These are phyloP conservation scores for Heterohyrax brucei DNA, from an alignment of 2,797 vertebrate species.

Conservation along the genomic window DNA sequence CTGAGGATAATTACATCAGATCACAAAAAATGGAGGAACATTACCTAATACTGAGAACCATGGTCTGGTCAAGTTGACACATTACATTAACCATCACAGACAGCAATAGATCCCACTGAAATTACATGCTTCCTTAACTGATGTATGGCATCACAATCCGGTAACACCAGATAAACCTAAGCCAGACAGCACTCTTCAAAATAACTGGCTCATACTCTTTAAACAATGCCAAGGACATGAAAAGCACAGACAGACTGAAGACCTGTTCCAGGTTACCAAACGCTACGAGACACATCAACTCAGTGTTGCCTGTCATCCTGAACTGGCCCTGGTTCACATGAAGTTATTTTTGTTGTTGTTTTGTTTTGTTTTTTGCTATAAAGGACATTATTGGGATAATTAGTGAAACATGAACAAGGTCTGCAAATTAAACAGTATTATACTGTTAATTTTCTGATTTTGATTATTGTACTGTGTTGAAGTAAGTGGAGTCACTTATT, in stretches of 20 bases:
- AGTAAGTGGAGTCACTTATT: neutral
- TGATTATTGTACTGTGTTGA: neutral
- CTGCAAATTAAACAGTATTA: neutral
- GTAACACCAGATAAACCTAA: neutral
- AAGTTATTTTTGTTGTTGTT: neutral
- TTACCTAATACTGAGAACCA: too few species aligned
- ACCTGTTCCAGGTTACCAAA: neutral
- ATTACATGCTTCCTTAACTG: neutral
- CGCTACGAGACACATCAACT: neutral
- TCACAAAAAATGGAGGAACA: too few species aligned
- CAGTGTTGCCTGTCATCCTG: neutral
- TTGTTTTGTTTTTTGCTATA: neutral
- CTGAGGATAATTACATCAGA: too few species aligned
- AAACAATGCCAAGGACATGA: neutral
- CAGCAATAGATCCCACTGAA: neutral
- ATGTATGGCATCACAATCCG: neutral
- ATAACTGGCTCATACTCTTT: neutral
- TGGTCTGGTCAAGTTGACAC: too few species aligned
- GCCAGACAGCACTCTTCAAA: neutral
- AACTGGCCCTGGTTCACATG: neutral
- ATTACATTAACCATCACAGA: too few species aligned
- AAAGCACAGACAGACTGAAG: neutral
- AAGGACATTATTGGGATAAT: neutral
- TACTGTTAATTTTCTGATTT: neutral
- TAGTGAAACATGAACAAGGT: neutral